phyloP scores from a whole-genome alignment of 2,797 vertebrate genomes.

The Pitangus sulphuratus region DNA sequence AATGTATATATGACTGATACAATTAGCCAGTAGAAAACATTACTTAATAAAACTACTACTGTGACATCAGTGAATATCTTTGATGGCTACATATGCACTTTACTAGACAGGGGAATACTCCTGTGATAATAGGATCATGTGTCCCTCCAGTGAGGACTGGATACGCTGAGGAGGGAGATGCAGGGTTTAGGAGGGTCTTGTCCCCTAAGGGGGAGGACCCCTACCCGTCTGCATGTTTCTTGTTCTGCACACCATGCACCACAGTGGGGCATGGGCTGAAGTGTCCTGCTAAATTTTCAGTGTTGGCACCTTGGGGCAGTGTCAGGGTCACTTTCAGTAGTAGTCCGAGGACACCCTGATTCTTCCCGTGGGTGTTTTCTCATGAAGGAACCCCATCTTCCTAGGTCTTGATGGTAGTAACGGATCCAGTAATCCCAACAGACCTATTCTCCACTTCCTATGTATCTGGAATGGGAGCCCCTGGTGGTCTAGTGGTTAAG shows the following conservation, averaged over 20 bases:
- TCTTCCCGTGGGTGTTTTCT: not conserved
- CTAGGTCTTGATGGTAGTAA: not conserved
- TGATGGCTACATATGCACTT: not conserved
- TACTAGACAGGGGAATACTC: not conserved
- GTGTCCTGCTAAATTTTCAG: not conserved
- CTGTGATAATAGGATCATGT: no score
- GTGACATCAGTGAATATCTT: not conserved
- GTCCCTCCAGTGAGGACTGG: not conserved
- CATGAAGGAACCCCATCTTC: not conserved
- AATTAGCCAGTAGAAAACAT: not conserved
- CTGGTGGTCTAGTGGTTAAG: no score
- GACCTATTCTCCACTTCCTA: not conserved
- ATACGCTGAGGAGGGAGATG: rapidly evolving
- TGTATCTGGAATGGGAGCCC: not conserved
- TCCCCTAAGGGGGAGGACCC: rapidly evolving
- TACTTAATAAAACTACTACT: not conserved
- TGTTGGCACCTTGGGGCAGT: not conserved
- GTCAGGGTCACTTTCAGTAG: not conserved
- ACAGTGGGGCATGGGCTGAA: not conserved
- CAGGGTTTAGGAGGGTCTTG: not conserved
- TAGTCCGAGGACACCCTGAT: not conserved
- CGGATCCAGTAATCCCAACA: not conserved
- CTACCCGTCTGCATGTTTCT: not conserved
- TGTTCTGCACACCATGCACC: not conserved
- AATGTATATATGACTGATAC: not conserved